A percentile compares a stretch with the other conserved stretches of the same genome.
phyloP scores from a whole-genome alignment of 2,888 invertebrate genomes.

The Scrobipalpa costella region DNA sequence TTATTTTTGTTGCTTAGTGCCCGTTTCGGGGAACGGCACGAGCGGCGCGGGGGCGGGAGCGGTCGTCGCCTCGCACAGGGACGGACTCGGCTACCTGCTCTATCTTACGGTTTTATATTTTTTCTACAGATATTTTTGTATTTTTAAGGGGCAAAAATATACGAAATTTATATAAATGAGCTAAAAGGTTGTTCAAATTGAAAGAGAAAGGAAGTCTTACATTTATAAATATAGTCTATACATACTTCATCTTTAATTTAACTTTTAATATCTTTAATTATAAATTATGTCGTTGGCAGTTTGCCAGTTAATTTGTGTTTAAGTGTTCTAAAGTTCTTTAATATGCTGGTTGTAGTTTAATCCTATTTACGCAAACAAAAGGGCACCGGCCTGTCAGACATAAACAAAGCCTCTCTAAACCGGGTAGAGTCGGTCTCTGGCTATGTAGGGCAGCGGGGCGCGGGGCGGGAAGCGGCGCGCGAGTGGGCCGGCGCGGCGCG shows the following conservation, averaged over 20 bases:
- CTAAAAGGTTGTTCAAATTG: no score
- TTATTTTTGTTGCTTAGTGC: slow-evolving; percentile 77
- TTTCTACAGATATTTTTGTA: neutral
- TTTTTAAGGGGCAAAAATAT: no score
- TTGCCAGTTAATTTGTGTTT: no score
- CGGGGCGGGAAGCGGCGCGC: slow-evolving; percentile 41
- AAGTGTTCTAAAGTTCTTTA: no score
- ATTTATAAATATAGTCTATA: no score
- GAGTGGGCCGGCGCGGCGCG: slow-evolving; percentile 44
- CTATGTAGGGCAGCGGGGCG: slow-evolving; percentile 53
- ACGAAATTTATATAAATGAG: no score
- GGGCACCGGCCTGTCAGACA: neutral
- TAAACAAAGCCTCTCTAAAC: slow-evolving; percentile 15
- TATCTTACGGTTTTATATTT: slow-evolving; percentile 15
- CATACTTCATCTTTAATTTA: no score
- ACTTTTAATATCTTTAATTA: no score
- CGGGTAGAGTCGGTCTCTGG: slow-evolving; percentile 55
- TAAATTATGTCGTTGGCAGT: no score
- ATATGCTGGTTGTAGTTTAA: neutral
- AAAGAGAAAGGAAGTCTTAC: no score
- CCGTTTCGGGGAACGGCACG: slow-evolving; percentile 73
- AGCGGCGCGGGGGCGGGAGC: slow-evolving; percentile 69
- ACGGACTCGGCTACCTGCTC: slow-evolving; percentile 47
- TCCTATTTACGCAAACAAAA: neutral
- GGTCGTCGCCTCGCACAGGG: slow-evolving; percentile 77